Evolutionary conservation across 2,113 vertebrate species (phyloP).

Genomic region (Eublepharis macularius): DNA sequence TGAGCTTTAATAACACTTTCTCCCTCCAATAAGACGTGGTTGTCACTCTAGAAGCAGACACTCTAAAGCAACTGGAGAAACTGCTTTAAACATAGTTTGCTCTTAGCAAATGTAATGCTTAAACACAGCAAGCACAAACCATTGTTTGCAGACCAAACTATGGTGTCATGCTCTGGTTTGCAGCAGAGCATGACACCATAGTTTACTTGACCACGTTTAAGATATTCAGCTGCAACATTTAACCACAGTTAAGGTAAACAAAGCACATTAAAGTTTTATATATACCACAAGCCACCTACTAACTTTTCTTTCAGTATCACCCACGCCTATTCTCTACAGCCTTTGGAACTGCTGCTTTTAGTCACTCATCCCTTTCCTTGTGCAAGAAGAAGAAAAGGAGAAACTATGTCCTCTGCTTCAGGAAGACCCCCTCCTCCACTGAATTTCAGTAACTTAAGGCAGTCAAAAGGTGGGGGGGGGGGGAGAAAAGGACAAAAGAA

Average conservation of each 20-base stretch:
- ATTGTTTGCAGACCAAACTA: neutral
- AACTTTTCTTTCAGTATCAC: neutral
- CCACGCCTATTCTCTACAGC: neutral
- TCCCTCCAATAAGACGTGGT: neutral
- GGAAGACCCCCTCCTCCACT: neutral
- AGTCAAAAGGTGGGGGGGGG: neutral
- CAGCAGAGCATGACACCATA: too few species aligned
- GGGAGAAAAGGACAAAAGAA: neutral
- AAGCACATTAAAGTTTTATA: neutral
- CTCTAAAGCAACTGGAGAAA: too few species aligned
- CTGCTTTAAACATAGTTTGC: neutral
- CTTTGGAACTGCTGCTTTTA: neutral
- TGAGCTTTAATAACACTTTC: neutral
- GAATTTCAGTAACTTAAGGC: neutral
- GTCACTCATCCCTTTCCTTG: neutral
- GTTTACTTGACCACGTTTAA: neutral
- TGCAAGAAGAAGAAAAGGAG: neutral
- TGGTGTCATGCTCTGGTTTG: neutral
- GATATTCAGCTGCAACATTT: neutral
- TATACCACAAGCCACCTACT: neutral
- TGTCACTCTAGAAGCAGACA: neutral
- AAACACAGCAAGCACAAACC: neutral
- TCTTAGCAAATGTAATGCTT: neutral
- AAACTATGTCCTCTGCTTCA: neutral
- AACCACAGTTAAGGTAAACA: neutral